Evolutionary conservation across 2,797 vertebrate genomes (phyloP).

Genomic region (Alcedo quadribrachys): DNA sequence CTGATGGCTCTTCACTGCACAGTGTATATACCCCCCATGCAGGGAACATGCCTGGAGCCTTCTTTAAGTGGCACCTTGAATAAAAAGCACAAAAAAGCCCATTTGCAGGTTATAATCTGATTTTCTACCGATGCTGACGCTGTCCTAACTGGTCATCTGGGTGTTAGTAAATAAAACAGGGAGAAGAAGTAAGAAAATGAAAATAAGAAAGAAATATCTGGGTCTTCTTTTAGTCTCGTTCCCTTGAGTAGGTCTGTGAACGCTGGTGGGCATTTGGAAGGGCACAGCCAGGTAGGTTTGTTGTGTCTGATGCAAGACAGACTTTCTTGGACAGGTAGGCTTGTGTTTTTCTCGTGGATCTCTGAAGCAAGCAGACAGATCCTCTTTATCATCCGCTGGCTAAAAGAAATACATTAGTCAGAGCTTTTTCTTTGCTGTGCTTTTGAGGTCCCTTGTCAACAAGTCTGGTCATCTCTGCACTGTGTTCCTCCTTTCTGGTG

Average conservation of each 20-base stretch:
- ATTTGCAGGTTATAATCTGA: not conserved
- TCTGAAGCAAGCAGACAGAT: not conserved
- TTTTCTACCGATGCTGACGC: not conserved
- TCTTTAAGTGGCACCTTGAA: not conserved
- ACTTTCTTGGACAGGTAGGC: not conserved
- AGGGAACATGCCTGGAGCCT: not conserved
- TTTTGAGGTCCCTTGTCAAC: not conserved
- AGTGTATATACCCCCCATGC: accelerated
- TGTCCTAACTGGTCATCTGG: not conserved
- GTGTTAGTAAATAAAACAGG: not conserved
- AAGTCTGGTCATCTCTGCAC: not conserved
- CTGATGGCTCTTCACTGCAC: not conserved
- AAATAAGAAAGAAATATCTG: not conserved
- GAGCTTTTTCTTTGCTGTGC: not conserved
- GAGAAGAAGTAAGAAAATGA: not conserved
- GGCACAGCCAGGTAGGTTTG: not conserved
- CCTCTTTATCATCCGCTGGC: not conserved
- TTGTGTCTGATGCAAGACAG: not conserved
- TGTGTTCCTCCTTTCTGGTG: not conserved
- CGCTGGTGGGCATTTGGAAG: not conserved
- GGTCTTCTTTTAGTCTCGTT: not conserved
- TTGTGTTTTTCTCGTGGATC: not conserved
- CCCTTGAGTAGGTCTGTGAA: not conserved
- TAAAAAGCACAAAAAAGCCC: not conserved
- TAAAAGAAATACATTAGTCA: not conserved